Percentiles rank a stretch among this genome's conserved stretches.
Conservation (phyloP, 2,113 vertebrate genomes). For the Colossoma macropomum region DNA sequence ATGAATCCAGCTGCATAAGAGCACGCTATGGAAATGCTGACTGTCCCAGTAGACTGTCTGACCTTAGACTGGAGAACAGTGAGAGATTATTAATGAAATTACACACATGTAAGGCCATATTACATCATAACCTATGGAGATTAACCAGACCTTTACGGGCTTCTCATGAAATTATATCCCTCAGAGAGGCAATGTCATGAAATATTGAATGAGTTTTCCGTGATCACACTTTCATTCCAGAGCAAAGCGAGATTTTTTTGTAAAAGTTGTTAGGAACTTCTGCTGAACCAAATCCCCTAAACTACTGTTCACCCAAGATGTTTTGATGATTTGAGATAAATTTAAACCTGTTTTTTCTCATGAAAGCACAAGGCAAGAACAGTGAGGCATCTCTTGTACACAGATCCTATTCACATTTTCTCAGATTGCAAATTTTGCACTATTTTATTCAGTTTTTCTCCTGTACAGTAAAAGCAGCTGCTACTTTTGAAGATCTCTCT, state of each 20-base stretch:
- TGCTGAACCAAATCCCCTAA: not conserved
- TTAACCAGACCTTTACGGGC: not conserved
- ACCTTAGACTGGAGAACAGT: not conserved
- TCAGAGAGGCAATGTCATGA: not conserved
- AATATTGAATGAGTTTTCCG: not conserved
- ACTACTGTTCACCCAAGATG: not conserved
- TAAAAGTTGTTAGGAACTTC: not conserved
- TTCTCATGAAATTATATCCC: not conserved
- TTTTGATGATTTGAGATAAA: not conserved
- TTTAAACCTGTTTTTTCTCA: not conserved
- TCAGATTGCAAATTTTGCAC: too few species aligned
- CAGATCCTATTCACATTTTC: not conserved
- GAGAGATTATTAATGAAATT: conserved; percentile 5
- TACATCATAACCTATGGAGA: conserved; percentile 14
- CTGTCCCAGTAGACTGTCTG: not conserved
- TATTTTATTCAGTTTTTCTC: too few species aligned
- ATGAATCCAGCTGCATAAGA: not conserved
- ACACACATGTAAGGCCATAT: not conserved
- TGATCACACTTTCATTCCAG: not conserved
- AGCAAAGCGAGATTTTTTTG: not conserved
- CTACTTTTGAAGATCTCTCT: too few species aligned
- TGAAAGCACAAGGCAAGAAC: not conserved
- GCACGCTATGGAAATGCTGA: not conserved
- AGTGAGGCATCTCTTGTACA: not conserved
- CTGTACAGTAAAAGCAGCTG: too few species aligned